A percentile compares a stretch with the other conserved stretches of the same genome.
These are phyloP conservation scores for Acromyrmex echinatior DNA, from an alignment of 1,140 invertebrate species.

Conservation along the genomic window DNA sequence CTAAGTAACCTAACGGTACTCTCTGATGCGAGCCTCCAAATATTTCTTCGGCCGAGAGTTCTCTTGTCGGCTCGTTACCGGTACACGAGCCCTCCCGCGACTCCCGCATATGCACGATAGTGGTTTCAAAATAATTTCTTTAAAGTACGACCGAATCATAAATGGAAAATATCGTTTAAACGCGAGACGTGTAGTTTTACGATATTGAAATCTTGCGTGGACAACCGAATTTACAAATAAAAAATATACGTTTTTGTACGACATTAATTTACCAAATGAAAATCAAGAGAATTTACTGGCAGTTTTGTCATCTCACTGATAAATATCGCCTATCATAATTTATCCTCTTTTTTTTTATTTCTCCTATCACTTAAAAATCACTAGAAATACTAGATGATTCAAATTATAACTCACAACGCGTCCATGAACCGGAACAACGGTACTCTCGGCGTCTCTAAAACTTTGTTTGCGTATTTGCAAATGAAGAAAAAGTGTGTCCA, in stretches of 20 bases:
- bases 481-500: conserved; percentile 36
- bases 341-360: neutral
- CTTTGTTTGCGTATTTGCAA: conserved; percentile 33
- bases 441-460: conserved; percentile 17
- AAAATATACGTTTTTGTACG: neutral
- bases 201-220: neutral
- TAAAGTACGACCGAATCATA: neutral
- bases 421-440: conserved; percentile 12
- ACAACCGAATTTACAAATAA: neutral
- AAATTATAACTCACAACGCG: neutral
- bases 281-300: neutral
- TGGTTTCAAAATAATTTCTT: neutral
- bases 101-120: neutral
- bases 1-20: conserved; percentile 73
- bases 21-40: conserved; percentile 77
- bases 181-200: neutral
- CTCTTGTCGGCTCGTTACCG: conserved; percentile 43
- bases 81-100: conserved; percentile 25
- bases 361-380: neutral
- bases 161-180: neutral
- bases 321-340: neutral
- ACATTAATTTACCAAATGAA: neutral
- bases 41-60: conserved; percentile 72
- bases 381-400: neutral
- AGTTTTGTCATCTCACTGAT: too few relatives aligned